Base-by-base conservation (phyloP, 2,888 invertebrate genomes). In the Caenorhabditis virilis region DNA sequence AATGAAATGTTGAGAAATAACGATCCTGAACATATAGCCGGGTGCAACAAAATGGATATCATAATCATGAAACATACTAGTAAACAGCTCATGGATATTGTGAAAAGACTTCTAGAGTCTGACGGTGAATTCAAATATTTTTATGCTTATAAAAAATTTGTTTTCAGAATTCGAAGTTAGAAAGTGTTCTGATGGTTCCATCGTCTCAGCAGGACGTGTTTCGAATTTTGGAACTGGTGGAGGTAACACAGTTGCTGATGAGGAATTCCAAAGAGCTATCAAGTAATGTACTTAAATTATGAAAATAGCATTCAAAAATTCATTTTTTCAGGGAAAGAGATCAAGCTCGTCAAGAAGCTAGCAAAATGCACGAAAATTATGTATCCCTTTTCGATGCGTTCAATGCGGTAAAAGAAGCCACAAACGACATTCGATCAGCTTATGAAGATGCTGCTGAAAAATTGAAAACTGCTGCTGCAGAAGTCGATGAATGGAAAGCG, bases 81-180 rank as follows among this genome's bases (percentile, higher is more conserved):
- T 9, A 48, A 48, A 26, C 23, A 39, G 22, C 35, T 45, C 38
- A 48, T 39, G 2, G 43, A 47, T 2, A 26, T 53, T 5, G 41
- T 57, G 20, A 46, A 50, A 25, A 16, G 54, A 18, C 39, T 57
- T 6, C 11, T 63, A 16, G 27, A 58, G 3, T 63, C 63, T 13
- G 53, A 63, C 45, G 63, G 63, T 63, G 16, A 13, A 36, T 23
- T 11, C 30, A 33, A 15, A 7, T 1, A 11, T 20, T 33, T 13
- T 16, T 25, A 23, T n/a, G 20, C n/a, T 33, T 22, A 20, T 20
- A n/a, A 41, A 51, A 41, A 41, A 41, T 30, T 39, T 25, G 30
- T n/a, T 56, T 57, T 4, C 36, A 63, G 63, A 63, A 50, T 63
- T 63, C 42, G 63, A 63, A 41, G 54, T 63, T 9, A 53, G 58